phyloP scores from a whole-genome alignment of 2,113 vertebrate species.

The Phainopepla nitens region DNA sequence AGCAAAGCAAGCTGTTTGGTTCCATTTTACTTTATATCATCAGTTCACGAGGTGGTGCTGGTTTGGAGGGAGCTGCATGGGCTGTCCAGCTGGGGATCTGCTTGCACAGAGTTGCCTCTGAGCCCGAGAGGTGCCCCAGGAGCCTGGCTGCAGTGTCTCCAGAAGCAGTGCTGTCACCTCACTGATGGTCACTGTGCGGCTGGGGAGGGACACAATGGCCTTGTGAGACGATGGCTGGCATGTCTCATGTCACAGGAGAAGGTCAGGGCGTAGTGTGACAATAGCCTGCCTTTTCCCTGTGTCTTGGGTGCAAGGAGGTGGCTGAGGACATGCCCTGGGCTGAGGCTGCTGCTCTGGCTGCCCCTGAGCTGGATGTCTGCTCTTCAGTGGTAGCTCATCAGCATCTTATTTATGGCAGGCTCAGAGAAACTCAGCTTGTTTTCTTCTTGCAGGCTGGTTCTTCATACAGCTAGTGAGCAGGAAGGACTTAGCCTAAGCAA shows the following conservation, averaged over 20 bases:
- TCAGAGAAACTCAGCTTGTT: background rate
- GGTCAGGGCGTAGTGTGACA: background rate
- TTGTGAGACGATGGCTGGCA: fast-evolving
- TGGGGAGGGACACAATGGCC: background rate
- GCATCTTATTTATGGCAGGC: background rate
- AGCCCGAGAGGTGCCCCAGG: fast-evolving
- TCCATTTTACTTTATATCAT: background rate
- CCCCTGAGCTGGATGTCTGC: background rate
- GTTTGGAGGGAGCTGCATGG: background rate
- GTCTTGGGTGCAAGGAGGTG: background rate
- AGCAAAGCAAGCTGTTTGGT: background rate
- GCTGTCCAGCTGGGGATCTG: background rate
- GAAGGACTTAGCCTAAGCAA: background rate
- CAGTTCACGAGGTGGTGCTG: background rate
- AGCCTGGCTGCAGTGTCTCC: background rate
- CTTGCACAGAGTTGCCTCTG: background rate
- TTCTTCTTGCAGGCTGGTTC: background rate
- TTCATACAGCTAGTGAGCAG: background rate
- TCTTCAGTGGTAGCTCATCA: background rate
- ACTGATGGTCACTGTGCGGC: fast-evolving
- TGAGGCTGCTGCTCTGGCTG: background rate
- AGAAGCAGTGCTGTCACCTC: background rate
- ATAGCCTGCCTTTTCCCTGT: background rate
- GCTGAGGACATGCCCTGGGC: background rate
- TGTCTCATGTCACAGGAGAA: background rate